Evolutionary conservation across 2,113 vertebrate genomes (phyloP).

Genomic region (Malurus elegans): DNA sequence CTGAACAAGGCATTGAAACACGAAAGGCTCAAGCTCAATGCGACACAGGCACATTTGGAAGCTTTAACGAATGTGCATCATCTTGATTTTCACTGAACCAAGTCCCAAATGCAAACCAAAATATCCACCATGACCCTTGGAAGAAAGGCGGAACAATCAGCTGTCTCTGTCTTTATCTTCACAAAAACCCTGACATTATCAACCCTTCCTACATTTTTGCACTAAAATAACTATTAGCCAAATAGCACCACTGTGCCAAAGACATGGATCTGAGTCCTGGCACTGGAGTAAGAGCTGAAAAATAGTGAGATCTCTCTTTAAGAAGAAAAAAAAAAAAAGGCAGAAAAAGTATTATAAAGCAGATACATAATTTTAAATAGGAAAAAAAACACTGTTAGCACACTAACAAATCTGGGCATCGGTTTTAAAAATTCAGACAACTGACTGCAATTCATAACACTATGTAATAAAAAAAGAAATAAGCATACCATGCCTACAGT

Average conservation of each 20-base stretch:
- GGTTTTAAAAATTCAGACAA: constrained; percentile 30
- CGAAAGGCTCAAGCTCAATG: not conserved
- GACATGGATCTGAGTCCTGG: not conserved
- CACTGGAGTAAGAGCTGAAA: not conserved
- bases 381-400: not conserved
- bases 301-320: not conserved
- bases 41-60: not conserved
- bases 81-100: not conserved
- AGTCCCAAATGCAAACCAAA: not conserved
- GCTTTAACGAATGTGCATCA: not conserved
- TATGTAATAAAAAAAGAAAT: constrained; percentile 45
- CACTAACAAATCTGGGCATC: constrained; percentile 4
- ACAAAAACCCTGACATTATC: not conserved
- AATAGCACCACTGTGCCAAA: not conserved
- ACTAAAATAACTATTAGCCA: not conserved
- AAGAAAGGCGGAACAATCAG: not conserved
- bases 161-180: not conserved
- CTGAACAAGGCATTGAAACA: not conserved
- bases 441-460: constrained; percentile 24
- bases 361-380: not conserved
- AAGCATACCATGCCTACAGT: constrained; percentile 95
- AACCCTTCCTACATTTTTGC: not conserved
- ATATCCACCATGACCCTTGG: not conserved
- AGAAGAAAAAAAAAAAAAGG: not conserved
- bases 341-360: not conserved